These are phyloP conservation scores for Arenaria interpres DNA, from an alignment of 2,113 vertebrate genomes.

Conservation along the genomic window DNA sequence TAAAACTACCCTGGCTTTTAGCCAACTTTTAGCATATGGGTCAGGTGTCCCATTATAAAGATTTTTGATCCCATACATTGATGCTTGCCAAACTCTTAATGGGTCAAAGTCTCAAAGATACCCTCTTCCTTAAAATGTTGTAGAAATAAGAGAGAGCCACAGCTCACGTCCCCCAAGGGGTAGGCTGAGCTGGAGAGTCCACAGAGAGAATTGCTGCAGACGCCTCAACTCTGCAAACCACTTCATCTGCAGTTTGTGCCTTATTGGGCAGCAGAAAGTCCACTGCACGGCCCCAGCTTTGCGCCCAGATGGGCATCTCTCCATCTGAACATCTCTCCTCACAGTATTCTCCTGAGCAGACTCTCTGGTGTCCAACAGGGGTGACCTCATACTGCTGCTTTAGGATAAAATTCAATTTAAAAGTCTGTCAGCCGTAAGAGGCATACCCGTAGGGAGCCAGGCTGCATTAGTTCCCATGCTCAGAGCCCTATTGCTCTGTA, in stretches of 20 bases:
- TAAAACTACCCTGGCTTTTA: neutral
- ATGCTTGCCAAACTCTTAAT: neutral
- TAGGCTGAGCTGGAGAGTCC: neutral
- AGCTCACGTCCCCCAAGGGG: fast-evolving
- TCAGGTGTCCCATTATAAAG: neutral
- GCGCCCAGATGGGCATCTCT: neutral
- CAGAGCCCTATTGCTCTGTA: neutral
- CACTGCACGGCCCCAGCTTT: fast-evolving
- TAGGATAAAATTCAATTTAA: slow-evolving; percentile 22
- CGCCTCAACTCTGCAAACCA: neutral
- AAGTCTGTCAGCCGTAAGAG: neutral
- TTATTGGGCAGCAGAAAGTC: neutral
- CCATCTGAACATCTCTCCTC: neutral
- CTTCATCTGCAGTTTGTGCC: neutral
- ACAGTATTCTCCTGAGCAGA: neutral
- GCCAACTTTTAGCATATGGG: neutral
- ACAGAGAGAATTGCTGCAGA: neutral
- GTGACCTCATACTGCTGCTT: neutral
- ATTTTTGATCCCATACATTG: neutral
- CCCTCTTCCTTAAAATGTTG: fast-evolving
- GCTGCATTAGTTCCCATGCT: neutral
- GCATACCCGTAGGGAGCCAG: neutral
- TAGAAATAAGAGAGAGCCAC: neutral
- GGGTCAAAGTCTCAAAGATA: neutral
- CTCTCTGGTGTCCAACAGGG: neutral